Conservation (phyloP, 2,797 vertebrate genomes). For the Hephaestus fuliginosus region DNA sequence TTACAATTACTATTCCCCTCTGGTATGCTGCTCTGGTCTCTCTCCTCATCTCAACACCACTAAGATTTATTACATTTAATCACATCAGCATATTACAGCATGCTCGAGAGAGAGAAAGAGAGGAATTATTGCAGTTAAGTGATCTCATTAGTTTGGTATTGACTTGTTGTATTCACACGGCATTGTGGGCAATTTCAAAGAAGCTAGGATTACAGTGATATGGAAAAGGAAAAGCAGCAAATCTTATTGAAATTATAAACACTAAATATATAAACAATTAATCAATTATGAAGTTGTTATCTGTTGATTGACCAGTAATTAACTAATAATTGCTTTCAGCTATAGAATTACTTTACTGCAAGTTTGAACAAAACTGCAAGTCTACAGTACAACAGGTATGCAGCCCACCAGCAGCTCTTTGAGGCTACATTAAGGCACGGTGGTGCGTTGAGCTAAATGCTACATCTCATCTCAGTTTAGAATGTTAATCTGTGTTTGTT, state of each 20-base stretch:
- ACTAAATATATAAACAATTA: neutral
- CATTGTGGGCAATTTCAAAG: neutral
- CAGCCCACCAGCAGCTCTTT: neutral
- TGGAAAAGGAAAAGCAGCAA: neutral
- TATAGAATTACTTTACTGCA: neutral
- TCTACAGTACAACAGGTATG: neutral
- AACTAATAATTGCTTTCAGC: neutral
- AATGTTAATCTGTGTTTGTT: neutral
- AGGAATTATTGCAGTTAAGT: neutral
- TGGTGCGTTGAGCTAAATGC: neutral
- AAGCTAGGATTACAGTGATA: neutral
- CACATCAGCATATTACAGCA: slow-evolving; percentile 41
- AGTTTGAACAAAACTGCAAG: neutral
- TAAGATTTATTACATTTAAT: slow-evolving; percentile 61
- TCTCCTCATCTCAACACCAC: slow-evolving; percentile 16
- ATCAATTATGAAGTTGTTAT: neutral
- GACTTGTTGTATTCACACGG: neutral
- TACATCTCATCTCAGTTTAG: neutral
- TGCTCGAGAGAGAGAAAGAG: neutral
- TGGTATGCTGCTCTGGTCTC: slow-evolving; percentile 50
- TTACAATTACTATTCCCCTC: slow-evolving; percentile 48
- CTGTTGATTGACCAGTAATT: neutral
- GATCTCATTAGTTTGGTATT: neutral
- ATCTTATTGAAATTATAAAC: too few relatives aligned
- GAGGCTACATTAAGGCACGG: neutral